Percentiles rank a stretch among this genome's conserved stretches.
Conservation (phyloP, 1,140 invertebrate genomes). For the Pemphigus obesinymphae region DNA sequence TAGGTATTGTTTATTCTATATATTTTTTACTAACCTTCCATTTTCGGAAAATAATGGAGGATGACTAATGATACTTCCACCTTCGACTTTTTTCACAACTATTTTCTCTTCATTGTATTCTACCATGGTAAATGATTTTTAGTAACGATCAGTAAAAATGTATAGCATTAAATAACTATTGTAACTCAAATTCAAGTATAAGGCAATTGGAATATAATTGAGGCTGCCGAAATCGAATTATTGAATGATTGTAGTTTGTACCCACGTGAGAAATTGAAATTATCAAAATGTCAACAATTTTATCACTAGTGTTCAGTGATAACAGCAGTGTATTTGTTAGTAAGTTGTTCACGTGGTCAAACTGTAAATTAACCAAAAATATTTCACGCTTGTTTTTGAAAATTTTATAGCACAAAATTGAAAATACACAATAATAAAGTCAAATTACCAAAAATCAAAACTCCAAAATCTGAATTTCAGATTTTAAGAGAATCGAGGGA, state of each 20-base stretch:
- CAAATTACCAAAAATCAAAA: not conserved
- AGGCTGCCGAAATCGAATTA: no score
- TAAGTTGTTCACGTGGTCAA: not conserved
- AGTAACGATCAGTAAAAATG: not conserved
- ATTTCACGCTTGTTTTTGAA: not conserved
- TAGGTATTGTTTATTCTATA: no score
- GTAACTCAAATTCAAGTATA: not conserved
- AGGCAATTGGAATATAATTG: no score
- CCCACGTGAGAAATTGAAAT: not conserved
- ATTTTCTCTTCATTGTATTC: slow-evolving; percentile 42
- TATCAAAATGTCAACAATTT: not conserved
- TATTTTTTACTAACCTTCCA: slow-evolving; percentile 57
- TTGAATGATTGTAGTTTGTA: not conserved
- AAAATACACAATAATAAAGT: not conserved
- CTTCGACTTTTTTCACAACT: slow-evolving; percentile 52
- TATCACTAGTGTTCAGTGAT: not conserved
- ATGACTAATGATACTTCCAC: slow-evolving; percentile 60
- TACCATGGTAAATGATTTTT: not conserved
- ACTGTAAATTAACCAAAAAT: slow-evolving; percentile 24
- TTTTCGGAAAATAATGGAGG: slow-evolving; percentile 59
- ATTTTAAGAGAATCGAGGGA: no score
- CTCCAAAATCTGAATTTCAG: no score
- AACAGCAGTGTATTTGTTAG: no score
- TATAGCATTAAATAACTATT: not conserved
- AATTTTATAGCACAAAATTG: not conserved